Conservation (phyloP, 1,140 invertebrate species). For the Dendroctonus valens region DNA sequence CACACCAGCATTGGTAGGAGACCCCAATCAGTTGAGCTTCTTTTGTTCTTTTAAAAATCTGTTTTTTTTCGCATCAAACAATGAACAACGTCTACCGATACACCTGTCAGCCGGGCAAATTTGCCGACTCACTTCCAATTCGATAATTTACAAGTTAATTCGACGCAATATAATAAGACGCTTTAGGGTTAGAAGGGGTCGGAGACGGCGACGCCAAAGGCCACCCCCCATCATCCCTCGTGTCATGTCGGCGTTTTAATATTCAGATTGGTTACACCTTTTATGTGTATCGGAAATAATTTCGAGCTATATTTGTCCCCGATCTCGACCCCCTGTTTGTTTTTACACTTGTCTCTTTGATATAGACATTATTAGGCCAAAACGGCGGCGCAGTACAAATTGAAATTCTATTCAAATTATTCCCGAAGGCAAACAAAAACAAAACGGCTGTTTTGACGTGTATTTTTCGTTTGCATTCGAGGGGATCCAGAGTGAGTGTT, state of each 20-base stretch:
- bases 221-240: constrained; percentile 26
- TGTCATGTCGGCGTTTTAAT: constrained; percentile 45
- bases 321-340: constrained; percentile 47
- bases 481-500: constrained; percentile 8
- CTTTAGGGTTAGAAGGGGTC: neutral
- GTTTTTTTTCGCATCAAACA: too few species aligned
- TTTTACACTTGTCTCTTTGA: constrained; percentile 51
- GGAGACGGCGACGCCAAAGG: constrained; percentile 5
- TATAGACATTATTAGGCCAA: constrained; percentile 44
- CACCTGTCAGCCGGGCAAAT: neutral
- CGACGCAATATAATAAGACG: constrained; percentile 7
- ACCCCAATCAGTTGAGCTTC: too few species aligned
- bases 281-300: constrained; percentile 52
- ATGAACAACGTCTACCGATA: too few species aligned
- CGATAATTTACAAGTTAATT: constrained; percentile 29
- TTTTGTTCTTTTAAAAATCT: too few species aligned
- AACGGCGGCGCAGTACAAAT: constrained; percentile 33
- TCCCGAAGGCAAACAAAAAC: constrained; percentile 29
- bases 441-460: constrained; percentile 19
- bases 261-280: constrained; percentile 54
- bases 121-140: constrained; percentile 22
- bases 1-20: too few species aligned
- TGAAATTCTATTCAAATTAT: constrained; percentile 42
- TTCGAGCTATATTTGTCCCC: constrained; percentile 46
- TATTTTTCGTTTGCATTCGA: constrained; percentile 18